Evolutionary conservation across 2,113 vertebrate genomes (phyloP).

Genomic region (Platanista minor): DNA sequence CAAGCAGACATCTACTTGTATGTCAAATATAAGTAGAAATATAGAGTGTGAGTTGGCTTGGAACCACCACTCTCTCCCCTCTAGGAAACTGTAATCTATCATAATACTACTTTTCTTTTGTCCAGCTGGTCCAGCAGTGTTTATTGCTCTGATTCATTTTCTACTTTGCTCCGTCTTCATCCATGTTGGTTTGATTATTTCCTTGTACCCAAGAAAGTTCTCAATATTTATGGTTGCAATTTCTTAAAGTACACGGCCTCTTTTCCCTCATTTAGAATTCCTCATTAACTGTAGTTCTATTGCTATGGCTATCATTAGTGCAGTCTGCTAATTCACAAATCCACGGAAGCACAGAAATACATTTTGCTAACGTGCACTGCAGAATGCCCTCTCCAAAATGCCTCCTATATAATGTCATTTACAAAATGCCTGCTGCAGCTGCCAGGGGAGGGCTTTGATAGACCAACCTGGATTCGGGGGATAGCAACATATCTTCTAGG

Average conservation of each 20-base stretch:
- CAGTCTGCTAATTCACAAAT: conserved; percentile 50
- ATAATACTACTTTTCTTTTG: neutral
- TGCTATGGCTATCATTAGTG: conserved; percentile 19
- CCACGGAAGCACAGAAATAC: conserved; percentile 39
- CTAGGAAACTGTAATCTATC: conserved; percentile 15
- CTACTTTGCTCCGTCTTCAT: neutral
- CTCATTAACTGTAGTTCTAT: conserved; percentile 26
- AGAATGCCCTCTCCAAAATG: neutral
- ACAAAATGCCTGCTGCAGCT: neutral
- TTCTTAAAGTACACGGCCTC: conserved; percentile 35
- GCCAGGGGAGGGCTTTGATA: neutral
- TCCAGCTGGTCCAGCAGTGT: neutral
- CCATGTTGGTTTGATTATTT: conserved; percentile 32
- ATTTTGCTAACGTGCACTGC: conserved; percentile 42
- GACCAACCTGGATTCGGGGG: neutral
- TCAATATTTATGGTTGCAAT: neutral
- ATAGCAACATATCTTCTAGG: neutral
- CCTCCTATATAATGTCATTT: conserved; percentile 18
- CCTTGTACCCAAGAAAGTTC: conserved; percentile 19
- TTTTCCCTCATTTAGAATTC: conserved; percentile 29
- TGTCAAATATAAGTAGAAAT: neutral
- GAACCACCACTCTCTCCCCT: neutral
- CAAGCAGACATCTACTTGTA: neutral
- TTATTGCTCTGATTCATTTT: neutral
- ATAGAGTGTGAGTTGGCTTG: neutral